These are phyloP conservation scores for Urocitellus parryii DNA, from an alignment of 2,113 vertebrate species.

Conservation along the genomic window DNA sequence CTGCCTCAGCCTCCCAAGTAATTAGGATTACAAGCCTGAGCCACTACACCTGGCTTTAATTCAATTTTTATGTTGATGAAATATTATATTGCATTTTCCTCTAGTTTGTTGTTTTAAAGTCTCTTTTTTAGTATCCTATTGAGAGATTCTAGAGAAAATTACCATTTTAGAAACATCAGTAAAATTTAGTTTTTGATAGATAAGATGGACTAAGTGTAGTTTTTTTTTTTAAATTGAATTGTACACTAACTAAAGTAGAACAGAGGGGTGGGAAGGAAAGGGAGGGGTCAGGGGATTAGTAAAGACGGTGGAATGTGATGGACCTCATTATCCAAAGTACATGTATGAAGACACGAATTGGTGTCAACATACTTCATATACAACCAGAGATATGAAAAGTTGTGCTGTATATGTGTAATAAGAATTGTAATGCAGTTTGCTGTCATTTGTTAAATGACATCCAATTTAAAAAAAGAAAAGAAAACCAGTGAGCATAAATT, in stretches of 20 bases:
- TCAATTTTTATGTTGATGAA: neutral
- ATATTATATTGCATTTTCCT: neutral
- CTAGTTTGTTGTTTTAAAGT: neutral
- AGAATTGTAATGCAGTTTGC: too few relatives aligned
- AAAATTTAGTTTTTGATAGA: neutral
- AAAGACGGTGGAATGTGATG: too few relatives aligned
- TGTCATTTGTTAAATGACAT: too few relatives aligned
- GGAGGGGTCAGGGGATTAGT: too few relatives aligned
- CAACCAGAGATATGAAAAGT: too few relatives aligned
- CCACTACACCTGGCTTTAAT: too few relatives aligned
- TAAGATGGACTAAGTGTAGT: neutral
- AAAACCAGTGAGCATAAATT: neutral
- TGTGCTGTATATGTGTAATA: too few relatives aligned
- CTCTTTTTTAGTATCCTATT: neutral
- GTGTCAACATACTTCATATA: too few relatives aligned
- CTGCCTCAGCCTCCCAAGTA: neutral
- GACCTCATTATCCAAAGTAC: too few relatives aligned
- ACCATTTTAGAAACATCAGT: constrained; percentile 5
- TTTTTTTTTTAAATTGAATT: neutral
- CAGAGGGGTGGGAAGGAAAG: neutral
- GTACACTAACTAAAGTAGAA: neutral
- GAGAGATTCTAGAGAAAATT: neutral
- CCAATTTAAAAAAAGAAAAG: too few relatives aligned
- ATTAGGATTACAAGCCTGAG: neutral
- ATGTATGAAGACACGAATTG: too few relatives aligned